These are phyloP conservation scores for Phoeniculus purpureus DNA, from an alignment of 2,797 vertebrate species.

Conservation along the genomic window DNA sequence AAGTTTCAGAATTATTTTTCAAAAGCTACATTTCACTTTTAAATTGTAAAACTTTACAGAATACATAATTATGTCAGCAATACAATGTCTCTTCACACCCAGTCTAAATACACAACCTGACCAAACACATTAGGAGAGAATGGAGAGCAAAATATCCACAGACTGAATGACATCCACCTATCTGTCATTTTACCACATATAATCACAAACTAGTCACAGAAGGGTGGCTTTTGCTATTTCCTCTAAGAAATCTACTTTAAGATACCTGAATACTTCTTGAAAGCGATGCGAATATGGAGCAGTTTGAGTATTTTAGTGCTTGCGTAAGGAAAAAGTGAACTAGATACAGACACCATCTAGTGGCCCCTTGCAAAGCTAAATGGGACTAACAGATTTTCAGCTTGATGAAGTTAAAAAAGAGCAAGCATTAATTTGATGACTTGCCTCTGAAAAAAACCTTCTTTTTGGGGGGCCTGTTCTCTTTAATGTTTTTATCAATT, in stretches of 20 bases:
- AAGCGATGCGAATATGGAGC: neutral
- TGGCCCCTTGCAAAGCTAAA: conserved; percentile 45
- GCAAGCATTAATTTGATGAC: neutral
- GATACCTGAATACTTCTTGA: neutral
- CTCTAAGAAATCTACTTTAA: neutral
- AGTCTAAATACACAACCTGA: neutral
- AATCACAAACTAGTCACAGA: neutral
- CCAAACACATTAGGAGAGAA: neutral
- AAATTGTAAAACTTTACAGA: neutral
- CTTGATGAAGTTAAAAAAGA: neutral
- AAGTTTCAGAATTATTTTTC: neutral
- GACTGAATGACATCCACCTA: neutral
- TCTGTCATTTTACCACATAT: neutral
- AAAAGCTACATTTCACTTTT: neutral
- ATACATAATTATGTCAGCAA: neutral
- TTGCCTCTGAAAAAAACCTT: neutral
- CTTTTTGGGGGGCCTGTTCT: neutral
- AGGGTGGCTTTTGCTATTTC: neutral
- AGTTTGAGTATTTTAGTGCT: neutral
- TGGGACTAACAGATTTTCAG: neutral
- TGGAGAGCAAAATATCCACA: neutral
- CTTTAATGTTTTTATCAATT: neutral
- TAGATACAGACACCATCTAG: conserved; percentile 71
- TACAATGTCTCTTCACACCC: neutral
- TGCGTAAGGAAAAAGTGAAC: neutral